These are phyloP conservation scores for Paracanthobrama guichenoti DNA, from an alignment of 2,113 vertebrate genomes.

Conservation along the genomic window DNA sequence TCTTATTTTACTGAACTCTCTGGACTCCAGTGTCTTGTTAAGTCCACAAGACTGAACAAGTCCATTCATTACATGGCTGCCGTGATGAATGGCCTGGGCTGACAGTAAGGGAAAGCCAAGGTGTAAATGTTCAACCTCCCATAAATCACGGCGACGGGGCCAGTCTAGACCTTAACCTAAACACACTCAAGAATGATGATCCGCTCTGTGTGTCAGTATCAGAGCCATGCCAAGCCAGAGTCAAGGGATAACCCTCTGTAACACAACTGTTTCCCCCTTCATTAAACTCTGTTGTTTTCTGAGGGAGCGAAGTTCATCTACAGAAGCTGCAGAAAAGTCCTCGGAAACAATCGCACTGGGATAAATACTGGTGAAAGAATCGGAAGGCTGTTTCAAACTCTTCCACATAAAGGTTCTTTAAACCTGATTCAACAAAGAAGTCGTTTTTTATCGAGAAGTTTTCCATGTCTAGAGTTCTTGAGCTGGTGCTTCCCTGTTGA, in stretches of 20 bases:
- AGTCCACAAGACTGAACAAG: constrained; percentile 75
- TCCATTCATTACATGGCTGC: constrained; percentile 80
- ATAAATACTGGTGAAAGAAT: not conserved
- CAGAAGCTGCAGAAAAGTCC: not conserved
- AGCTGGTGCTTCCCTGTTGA: not conserved
- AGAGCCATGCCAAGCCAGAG: constrained; percentile 42
- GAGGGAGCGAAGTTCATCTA: not conserved
- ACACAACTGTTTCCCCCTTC: constrained; percentile 20
- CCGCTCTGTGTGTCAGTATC: constrained; percentile 62
- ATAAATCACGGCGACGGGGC: constrained; percentile 79
- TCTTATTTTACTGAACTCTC: constrained; percentile 78
- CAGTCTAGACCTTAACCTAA: constrained; percentile 81
- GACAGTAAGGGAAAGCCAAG: constrained; percentile 81
- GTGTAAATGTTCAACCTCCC: constrained; percentile 82
- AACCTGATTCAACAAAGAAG: not conserved
- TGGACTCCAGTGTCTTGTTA: constrained; percentile 80
- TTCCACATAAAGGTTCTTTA: not conserved
- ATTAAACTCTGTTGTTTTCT: constrained; percentile 23
- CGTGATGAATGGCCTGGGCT: constrained; percentile 80
- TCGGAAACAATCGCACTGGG: not conserved
- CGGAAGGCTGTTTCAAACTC: not conserved
- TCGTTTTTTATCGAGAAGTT: not conserved
- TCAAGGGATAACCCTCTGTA: constrained; percentile 56
- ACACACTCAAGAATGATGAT: constrained; percentile 80
- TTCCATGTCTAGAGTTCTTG: not conserved